Evolutionary conservation across 2,797 vertebrate species (phyloP), one percentile per base, ranked within the genome.

Genomic region (Megalops cyprinoides): DNA sequence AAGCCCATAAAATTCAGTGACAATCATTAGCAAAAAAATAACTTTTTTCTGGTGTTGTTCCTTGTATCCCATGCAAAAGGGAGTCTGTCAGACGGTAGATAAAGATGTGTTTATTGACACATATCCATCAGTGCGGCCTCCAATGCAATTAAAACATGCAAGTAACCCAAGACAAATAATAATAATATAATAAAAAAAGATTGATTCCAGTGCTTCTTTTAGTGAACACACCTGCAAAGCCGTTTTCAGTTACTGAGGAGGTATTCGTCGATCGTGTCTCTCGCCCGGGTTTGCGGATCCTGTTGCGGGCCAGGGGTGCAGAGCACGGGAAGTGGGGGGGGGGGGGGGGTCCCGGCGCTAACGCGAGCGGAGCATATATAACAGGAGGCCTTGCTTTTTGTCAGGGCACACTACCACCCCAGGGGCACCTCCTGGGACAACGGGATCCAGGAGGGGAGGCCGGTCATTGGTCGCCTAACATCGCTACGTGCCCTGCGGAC

Each of bases 101-200:
- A 97, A 93, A 96, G 97, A 98, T 98, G 98, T 98, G 97, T 98
- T 99, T 98, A 99, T 98, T 99, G 95, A 96, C 96, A 96, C 95
- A 99, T 97, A 99, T 97, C 97, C 93, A 98, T 97, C 97, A 97
- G 96, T 98, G 97, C 94, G 96, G 95, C 95, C 95, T 97, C 96
- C 94, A 96, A 97, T 95, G 97, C 95, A 96, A 95, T 96, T 95
- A 95, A 94, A 97, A 96, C 96, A 97, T 98, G 97, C 96, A 96
- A 94, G 94, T 97, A 94, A 94, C 95, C 96, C 94, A 96, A 95
- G 93, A 96, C 96, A 97, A 92, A 89, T 92, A 81, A 87, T 91
- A 93, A n/a, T n/a, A 69, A 93, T 18, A 53, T 23, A 56, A 23
- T 5, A 58, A 60, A 60, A 93, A 88, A 89, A 92, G 90, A 96